Percentiles rank a stretch among this genome's conserved stretches.
phyloP scores from a whole-genome alignment of 2,888 invertebrate genomes.

The Colletes collaris region DNA sequence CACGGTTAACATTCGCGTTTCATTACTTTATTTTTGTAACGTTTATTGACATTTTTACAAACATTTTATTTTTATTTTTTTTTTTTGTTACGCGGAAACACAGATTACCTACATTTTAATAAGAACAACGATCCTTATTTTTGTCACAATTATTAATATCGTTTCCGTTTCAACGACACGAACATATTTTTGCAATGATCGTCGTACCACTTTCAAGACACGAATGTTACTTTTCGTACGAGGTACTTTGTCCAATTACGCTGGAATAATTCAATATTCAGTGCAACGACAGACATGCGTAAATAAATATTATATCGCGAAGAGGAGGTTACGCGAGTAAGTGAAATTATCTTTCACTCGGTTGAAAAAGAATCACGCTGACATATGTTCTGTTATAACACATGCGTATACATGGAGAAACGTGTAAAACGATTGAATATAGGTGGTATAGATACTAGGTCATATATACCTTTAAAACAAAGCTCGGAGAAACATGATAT shows the following conservation, averaged over 20 bases:
- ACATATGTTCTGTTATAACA: constrained; percentile 18
- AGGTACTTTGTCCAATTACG: neutral
- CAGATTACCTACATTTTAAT: constrained; percentile 8
- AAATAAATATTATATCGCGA: neutral
- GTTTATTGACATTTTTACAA: constrained; percentile 3
- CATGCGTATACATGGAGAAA: constrained; percentile 14
- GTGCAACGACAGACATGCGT: neutral
- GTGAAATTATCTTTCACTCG: constrained; percentile 1
- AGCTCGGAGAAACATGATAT: neutral
- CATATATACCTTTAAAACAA: neutral
- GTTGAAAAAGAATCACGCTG: constrained; percentile 37
- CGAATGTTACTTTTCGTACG: neutral
- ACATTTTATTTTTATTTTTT: constrained; percentile 21
- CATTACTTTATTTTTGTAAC: constrained; percentile 2
- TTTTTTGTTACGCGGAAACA: neutral
- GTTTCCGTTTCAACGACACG: neutral
- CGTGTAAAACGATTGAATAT: constrained; percentile 12
- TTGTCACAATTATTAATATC: constrained; percentile 1
- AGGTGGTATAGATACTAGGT: neutral
- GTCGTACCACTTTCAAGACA: neutral
- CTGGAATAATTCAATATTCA: neutral
- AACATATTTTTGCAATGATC: neutral
- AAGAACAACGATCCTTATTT: constrained; percentile 1
- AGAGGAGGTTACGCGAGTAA: neutral
- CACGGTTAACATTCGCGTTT: constrained; percentile 1